Percentiles rank a stretch among this genome's conserved stretches.
Evolutionary conservation across 2,888 invertebrate species (phyloP).

Genomic region (Dichetophora obliterata): DNA sequence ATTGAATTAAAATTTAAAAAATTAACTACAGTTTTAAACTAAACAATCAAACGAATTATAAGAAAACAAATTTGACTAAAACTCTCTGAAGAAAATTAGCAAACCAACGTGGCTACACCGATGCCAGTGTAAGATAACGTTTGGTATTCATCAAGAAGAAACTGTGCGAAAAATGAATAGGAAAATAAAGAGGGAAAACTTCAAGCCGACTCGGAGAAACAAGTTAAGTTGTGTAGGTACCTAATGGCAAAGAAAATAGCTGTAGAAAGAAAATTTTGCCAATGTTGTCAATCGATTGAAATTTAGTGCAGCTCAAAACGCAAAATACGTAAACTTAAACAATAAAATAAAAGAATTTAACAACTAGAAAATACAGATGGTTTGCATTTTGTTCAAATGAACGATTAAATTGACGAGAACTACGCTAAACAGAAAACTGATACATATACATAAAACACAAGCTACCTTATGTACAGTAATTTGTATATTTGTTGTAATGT

Average conservation of each 20-base stretch:
- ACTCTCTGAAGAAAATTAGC: too few relatives aligned
- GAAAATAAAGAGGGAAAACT: constrained; percentile 9
- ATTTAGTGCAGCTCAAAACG: not conserved
- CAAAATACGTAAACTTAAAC: not conserved
- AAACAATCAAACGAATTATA: too few relatives aligned
- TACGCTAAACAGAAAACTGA: too few relatives aligned
- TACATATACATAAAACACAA: too few relatives aligned
- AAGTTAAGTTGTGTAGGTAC: constrained; percentile 11
- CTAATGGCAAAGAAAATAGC: not conserved
- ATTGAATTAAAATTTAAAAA: too few relatives aligned
- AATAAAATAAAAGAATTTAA: not conserved
- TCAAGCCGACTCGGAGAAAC: not conserved
- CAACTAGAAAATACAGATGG: not conserved
- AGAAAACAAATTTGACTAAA: too few relatives aligned
- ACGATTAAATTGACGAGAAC: not conserved
- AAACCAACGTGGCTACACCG: too few relatives aligned
- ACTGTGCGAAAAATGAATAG: not conserved
- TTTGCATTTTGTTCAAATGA: not conserved
- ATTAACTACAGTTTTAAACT: too few relatives aligned
- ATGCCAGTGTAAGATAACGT: too few relatives aligned
- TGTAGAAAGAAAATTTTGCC: not conserved
- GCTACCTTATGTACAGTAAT: too few relatives aligned
- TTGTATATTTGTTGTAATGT: too few relatives aligned
- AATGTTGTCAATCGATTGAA: not conserved
- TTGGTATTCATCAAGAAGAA: not conserved